Evolutionary conservation across 92 coral and sea anemone genomes (phyloP), one percentile per base, ranked within the genome.

Genomic region (Palythoa grandis): DNA sequence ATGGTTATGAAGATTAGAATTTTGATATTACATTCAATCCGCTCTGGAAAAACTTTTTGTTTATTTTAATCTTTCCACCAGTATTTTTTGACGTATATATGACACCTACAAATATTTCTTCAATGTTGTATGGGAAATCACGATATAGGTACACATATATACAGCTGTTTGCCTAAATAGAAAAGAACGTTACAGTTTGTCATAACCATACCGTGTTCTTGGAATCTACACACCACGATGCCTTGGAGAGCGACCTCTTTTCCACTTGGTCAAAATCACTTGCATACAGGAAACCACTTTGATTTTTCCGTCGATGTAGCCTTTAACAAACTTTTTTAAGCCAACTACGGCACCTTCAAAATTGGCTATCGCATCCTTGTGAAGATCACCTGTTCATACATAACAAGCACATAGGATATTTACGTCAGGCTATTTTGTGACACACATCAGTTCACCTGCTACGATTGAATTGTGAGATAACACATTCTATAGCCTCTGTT

Each of bases 381-480:
- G 24, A 43, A 9, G 19, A 47, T 16, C 85, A 80, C 85, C 85
- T 80, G 85, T 66, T 80, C 22, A 48, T 39, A 43, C 12, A 80
- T 48, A 80, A 80, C 75, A 80, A 80, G 66, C 65, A 14, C 22
- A 66, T 3, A 80, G 11, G 66, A 22, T 24, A 67, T 80, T 66
- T 80, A 54, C 72, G 56, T 80, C 75, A 66, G 74, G 58, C 17
- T 13, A n/a, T 80, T 79, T 80, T n/a, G 74, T 66, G 85, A 65
- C 85, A 80, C 43, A 23, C 23, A 43, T 61, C 5, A 16, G 25
- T 67, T 48, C 75, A 80, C 85, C 75, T 80, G 85, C 73, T 7
- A 50, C 74, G 74, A 80, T 80, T 65, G 85, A 70, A 66, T 47
- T 63, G 74, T 13, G 20, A 80, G 82, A 80, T 80, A 66, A 80